Evolutionary conservation across 2,113 vertebrate genomes (phyloP), one percentile per base, ranked within the genome.

Genomic region (Dolichotis patagonum): DNA sequence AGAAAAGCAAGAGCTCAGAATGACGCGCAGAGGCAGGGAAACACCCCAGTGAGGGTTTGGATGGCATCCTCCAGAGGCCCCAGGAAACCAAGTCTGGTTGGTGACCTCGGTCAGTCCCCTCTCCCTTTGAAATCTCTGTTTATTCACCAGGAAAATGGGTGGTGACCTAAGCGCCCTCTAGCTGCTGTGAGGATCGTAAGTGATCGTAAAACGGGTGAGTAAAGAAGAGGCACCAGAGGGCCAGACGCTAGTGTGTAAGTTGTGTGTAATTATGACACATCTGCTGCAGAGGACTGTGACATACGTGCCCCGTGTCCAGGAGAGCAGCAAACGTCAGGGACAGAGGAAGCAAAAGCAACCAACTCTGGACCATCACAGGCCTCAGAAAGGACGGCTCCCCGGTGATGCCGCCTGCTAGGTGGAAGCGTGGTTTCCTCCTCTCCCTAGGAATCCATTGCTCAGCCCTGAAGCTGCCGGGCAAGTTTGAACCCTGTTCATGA

Each of bases 231-330:
- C 43, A 16, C 35, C 41, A 26, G 38, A 30, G 16, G 84, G 65
- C 3, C 8, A 80, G 13, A 5, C 0, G 0, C 11, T 52, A 16
- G 38, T 1, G 38, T 63, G 5, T 12, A 43, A 43, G 13, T 12
- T 17, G 54, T 28, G 32, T 8, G 3, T 14, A n/a, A 4, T 20
- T 54, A 4, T 10, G 46, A 49, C 46, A 52, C 20, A 9, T n/a
- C 3, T 24, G 35, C 54, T 20, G 30, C 28, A 1, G 38, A 60
- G 49, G 71, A 12, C 56, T 19, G n/a, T 12, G 6, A 41, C 19
- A 28, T 19, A 3, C 56, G 28, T 41, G n/a, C 0, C n/a, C 49
- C 49, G 32, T 24, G 30, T 26, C 83, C 13, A 9, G 1, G 4
- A 20, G 0, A 49, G n/a, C 87, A 69, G 32, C 54, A 56, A 38